Conservation (phyloP, 2,888 invertebrate species). For the Thereva unica region DNA sequence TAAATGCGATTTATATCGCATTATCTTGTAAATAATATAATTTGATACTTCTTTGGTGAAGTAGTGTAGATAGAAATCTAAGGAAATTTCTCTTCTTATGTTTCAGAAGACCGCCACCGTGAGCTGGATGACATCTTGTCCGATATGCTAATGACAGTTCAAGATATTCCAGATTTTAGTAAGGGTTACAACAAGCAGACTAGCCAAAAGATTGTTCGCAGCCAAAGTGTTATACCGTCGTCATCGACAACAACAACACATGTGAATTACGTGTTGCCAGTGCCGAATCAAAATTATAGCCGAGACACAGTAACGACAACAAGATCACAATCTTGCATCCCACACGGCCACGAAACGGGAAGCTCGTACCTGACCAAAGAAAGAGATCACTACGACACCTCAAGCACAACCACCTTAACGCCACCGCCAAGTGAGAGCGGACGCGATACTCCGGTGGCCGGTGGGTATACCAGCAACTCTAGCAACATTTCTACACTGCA, state of each 20-base stretch:
- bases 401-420: constrained; percentile 49
- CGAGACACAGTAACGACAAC: constrained; percentile 36
- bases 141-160: constrained; percentile 86
- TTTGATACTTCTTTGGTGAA: constrained; percentile 16
- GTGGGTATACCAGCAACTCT: constrained; percentile 19
- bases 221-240: constrained; percentile 44
- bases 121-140: constrained; percentile 83
- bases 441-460: constrained; percentile 44
- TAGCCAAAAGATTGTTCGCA: constrained; percentile 40
- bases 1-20: background rate
- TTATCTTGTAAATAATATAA: background rate
- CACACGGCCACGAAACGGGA: background rate
- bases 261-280: constrained; percentile 40
- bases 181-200: constrained; percentile 39
- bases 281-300: constrained; percentile 32
- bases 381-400: constrained; percentile 47
- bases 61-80: constrained; percentile 6
- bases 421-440: constrained; percentile 49
- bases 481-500: constrained; percentile 44
- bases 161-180: constrained; percentile 71
- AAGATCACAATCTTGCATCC: constrained; percentile 45
- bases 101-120: constrained; percentile 60
- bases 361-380: constrained; percentile 38
- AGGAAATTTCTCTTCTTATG: constrained; percentile 34
- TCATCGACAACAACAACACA: constrained; percentile 16